Evolutionary conservation across 2,113 vertebrate species (phyloP).

Genomic region (Seriola dumerili): DNA sequence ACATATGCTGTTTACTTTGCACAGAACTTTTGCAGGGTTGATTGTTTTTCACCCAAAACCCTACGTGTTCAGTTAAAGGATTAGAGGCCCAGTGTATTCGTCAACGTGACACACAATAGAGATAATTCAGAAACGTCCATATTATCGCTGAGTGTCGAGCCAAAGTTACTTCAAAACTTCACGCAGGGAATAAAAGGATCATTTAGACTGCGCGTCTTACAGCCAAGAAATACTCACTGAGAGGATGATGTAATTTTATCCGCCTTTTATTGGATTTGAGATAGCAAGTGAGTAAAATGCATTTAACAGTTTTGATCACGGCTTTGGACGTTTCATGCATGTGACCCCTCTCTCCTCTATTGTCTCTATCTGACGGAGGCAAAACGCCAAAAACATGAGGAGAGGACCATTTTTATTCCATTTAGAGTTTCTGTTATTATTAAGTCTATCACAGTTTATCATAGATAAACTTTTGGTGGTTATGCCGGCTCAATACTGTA

Average conservation of each 20-base stretch:
- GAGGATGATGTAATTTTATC: conserved; percentile 4
- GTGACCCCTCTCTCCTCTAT: not conserved
- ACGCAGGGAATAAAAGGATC: not conserved
- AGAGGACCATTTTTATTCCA: not conserved
- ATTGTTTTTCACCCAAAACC: not conserved
- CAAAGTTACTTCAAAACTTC: conserved; percentile 8
- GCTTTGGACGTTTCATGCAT: not conserved
- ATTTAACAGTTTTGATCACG: not conserved
- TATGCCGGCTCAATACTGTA: not conserved
- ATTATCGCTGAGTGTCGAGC: not conserved
- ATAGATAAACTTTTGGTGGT: not conserved
- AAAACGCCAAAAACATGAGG: not conserved
- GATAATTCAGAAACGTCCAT: conserved; percentile 6
- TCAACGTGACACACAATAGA: conserved; percentile 8
- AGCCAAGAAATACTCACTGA: not conserved
- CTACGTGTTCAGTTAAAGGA: not conserved
- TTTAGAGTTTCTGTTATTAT: not conserved
- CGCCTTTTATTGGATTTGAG: not conserved
- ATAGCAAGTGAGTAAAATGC: conserved; percentile 4
- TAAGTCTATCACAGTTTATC: not conserved
- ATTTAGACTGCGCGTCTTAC: not conserved
- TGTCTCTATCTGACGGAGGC: not conserved
- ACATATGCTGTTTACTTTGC: too few species aligned
- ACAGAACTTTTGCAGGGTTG: not conserved
- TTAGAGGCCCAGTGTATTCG: not conserved